Percentiles rank a stretch among this genome's conserved stretches.
These are phyloP conservation scores for Quadroppia sp. DNA, from an alignment of 2,888 invertebrate genomes.

Conservation along the genomic window DNA sequence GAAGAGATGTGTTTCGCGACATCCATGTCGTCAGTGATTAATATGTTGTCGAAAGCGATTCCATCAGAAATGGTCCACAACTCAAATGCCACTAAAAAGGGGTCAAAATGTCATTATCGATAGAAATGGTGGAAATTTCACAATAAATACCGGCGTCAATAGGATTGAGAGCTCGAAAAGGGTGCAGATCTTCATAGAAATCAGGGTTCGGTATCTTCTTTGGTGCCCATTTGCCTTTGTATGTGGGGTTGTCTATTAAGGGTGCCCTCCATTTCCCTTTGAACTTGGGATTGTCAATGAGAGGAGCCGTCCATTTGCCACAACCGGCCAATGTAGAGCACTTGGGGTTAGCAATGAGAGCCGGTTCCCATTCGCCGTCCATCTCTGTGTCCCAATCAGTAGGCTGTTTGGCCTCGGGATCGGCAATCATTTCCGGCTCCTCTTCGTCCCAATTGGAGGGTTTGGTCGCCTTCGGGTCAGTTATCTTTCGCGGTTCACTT, in stretches of 20 bases:
- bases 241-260: conserved; percentile 58
- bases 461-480: conserved; percentile 74
- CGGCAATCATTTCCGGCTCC: conserved; percentile 75
- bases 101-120: too few species aligned
- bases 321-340: conserved; percentile 80
- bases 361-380: conserved; percentile 98
- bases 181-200: conserved; percentile 82
- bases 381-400: conserved; percentile 86
- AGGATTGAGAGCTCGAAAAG: conserved; percentile 76
- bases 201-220: conserved; percentile 82
- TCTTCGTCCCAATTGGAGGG: conserved; percentile 91
- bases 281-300: conserved; percentile 80
- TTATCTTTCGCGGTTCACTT: conserved; percentile 80
- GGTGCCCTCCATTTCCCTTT: conserved; percentile 92
- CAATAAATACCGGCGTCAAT: conserved; percentile 64
- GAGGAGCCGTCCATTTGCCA: conserved; percentile 80
- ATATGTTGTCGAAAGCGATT: conserved; percentile 90
- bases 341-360: conserved; percentile 80
- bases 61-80: conserved; percentile 96
- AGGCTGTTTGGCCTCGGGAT: conserved; percentile 81
- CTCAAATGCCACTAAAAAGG: conserved; percentile 78
- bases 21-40: conserved; percentile 75
- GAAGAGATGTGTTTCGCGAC: conserved; percentile 75
- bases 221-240: conserved; percentile 59
- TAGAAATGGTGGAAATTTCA: too few species aligned